Percentiles rank a stretch among this genome's conserved stretches.
These are phyloP conservation scores for Sceloporus tristichus DNA, from an alignment of 2,113 vertebrate species.

Conservation along the genomic window DNA sequence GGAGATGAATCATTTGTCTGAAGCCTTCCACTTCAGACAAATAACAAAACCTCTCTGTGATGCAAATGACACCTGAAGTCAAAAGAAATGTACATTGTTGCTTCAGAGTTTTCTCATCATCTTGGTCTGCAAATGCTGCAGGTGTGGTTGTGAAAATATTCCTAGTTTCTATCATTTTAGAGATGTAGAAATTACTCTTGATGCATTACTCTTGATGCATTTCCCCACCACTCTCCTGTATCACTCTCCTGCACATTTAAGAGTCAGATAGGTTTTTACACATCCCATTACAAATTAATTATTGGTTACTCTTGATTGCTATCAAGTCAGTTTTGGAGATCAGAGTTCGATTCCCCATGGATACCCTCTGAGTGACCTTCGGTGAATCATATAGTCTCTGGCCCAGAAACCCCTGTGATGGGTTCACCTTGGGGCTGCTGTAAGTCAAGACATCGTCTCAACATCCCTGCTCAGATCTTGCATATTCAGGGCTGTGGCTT, in stretches of 20 bases:
- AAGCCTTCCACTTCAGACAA: conserved; percentile 34
- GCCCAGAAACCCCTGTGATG: too few relatives aligned
- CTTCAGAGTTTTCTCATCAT: conserved; percentile 14
- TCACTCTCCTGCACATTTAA: neutral
- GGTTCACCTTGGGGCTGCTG: too few relatives aligned
- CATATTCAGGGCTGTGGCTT: too few relatives aligned
- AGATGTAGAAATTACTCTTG: neutral
- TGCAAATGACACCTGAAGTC: conserved; percentile 34
- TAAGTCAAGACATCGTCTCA: too few relatives aligned
- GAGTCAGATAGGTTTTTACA: neutral
- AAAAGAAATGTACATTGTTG: neutral
- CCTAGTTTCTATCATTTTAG: neutral
- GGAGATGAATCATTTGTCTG: neutral
- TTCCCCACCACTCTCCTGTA: neutral
- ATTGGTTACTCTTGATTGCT: too few relatives aligned
- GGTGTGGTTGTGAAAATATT: neutral
- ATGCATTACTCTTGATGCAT: neutral
- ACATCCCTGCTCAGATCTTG: too few relatives aligned
- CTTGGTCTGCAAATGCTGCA: conserved; percentile 18
- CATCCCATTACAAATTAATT: too few relatives aligned
- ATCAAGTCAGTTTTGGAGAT: too few relatives aligned
- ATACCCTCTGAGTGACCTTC: too few relatives aligned
- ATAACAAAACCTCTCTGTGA: neutral
- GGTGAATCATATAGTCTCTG: too few relatives aligned
- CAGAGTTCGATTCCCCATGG: too few relatives aligned